phyloP scores from a whole-genome alignment of 2,113 vertebrate genomes.

The Rhineura floridana region DNA sequence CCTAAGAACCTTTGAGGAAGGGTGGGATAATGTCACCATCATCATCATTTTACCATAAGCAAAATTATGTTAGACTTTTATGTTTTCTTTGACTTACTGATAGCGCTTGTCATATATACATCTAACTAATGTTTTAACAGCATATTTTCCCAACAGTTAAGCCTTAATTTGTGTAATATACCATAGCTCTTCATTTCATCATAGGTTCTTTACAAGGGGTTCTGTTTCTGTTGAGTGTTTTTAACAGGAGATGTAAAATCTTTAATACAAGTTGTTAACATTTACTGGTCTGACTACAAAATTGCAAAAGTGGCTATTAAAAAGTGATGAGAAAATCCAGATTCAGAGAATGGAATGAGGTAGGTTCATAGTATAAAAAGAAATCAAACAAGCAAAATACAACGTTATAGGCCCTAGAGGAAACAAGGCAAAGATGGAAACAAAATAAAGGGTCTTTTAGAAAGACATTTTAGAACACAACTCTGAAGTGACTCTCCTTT shows the following conservation, averaged over 20 bases:
- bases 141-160: background rate
- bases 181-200: background rate
- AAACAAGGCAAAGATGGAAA: background rate
- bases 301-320: background rate
- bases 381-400: background rate
- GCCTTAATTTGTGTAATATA: background rate
- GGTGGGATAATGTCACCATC: background rate
- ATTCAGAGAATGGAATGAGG: background rate
- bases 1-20: too few relatives aligned
- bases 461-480: background rate
- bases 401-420: background rate
- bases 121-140: background rate
- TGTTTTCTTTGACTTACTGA: background rate
- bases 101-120: background rate
- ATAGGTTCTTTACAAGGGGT: background rate
- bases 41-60: too few relatives aligned
- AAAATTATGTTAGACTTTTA: background rate
- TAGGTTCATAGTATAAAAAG: background rate
- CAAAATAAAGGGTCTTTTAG: background rate
- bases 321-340: background rate
- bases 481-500: background rate
- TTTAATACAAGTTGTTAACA: background rate
- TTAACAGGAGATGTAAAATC: background rate
- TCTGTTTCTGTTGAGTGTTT: background rate
- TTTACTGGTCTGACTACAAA: background rate